These are phyloP conservation scores for Epinotia nisella DNA, from an alignment of 2,888 invertebrate genomes.

Conservation along the genomic window DNA sequence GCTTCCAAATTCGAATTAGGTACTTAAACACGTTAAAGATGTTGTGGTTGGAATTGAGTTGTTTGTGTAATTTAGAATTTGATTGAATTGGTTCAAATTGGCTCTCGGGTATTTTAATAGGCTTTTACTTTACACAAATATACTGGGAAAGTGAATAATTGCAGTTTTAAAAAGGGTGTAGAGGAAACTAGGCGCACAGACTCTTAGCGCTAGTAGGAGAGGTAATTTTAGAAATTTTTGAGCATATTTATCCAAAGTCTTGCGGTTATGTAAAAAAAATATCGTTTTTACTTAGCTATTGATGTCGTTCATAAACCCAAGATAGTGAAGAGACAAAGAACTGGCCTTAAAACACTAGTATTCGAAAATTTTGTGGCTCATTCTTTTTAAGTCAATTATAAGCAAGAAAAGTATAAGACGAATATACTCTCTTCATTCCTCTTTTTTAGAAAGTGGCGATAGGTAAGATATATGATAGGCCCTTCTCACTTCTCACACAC, in stretches of 20 bases:
- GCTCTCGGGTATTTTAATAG: background rate
- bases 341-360: too few relatives aligned
- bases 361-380: too few relatives aligned
- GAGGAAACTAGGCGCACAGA: background rate
- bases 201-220: background rate
- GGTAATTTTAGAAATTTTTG: background rate
- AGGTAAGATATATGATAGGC: too few relatives aligned
- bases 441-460: too few relatives aligned
- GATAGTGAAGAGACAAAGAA: too few relatives aligned
- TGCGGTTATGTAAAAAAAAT: too few relatives aligned
- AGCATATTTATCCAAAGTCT: background rate
- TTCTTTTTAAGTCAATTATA: too few relatives aligned
- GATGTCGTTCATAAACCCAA: too few relatives aligned
- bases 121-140: background rate
- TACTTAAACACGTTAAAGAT: slow-evolving; percentile 25
- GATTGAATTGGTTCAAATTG: slow-evolving; percentile 2
- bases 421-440: too few relatives aligned
- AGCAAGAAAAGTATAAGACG: too few relatives aligned
- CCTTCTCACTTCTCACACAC: too few relatives aligned
- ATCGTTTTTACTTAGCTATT: too few relatives aligned
- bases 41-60: slow-evolving; percentile 19
- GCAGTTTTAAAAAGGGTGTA: background rate
- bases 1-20: slow-evolving; percentile 55
- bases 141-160: background rate
- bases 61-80: slow-evolving; percentile 6